phyloP scores from a whole-genome alignment of 2,113 vertebrate species.

The Syrmaticus mikado region DNA sequence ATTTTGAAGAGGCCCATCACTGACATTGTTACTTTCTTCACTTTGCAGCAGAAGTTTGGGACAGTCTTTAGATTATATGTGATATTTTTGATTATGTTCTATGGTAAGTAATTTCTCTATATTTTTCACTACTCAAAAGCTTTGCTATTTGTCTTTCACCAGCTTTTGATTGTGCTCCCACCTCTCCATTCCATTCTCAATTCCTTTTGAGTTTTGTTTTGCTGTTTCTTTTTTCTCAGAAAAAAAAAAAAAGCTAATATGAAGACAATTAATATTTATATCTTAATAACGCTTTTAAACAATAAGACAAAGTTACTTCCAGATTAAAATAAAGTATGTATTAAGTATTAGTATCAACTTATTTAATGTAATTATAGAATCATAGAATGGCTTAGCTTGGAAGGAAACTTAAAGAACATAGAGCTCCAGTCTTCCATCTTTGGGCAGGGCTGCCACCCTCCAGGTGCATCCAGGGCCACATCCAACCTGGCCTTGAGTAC shows the following conservation, averaged over 20 bases:
- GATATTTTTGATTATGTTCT: neutral
- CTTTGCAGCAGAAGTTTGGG: neutral
- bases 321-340: no score
- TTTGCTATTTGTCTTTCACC: neutral
- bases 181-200: neutral
- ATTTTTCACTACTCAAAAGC: neutral
- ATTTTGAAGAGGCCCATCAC: neutral
- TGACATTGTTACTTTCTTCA: neutral
- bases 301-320: no score
- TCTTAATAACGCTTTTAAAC: no score
- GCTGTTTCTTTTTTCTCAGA: neutral
- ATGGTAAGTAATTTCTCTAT: neutral
- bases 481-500: no score
- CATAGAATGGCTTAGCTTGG: no score
- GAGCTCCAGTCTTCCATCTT: no score
- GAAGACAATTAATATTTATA: neutral
- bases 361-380: no score
- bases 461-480: no score
- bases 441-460: no score
- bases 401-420: no score
- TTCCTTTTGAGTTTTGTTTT: neutral
- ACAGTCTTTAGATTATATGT: neutral
- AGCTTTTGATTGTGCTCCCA: neutral
- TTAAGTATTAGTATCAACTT: no score
- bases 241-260: neutral